phyloP scores from a whole-genome alignment of 2,113 vertebrate species.

The Entomyzon cyanotis region DNA sequence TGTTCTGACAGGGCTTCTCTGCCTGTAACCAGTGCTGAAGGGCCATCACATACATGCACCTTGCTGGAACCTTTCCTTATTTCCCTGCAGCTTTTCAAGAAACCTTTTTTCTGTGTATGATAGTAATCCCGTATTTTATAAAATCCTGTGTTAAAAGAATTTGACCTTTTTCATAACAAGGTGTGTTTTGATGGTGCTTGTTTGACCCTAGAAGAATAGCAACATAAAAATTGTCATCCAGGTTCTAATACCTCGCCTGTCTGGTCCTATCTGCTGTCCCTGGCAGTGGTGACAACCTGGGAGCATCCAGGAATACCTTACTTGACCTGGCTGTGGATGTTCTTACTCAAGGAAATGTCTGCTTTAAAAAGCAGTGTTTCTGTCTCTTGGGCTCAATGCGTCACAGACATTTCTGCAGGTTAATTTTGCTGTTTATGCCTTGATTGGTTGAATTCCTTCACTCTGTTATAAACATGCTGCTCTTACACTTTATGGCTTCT shows the following conservation, averaged over 20 bases:
- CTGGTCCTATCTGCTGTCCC: background rate
- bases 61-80: background rate
- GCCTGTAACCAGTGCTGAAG: background rate
- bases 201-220: background rate
- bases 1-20: background rate
- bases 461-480: background rate
- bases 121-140: background rate
- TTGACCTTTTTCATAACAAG: background rate
- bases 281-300: background rate
- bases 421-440: background rate
- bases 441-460: background rate
- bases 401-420: background rate
- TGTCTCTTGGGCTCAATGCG: background rate
- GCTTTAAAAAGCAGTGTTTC: background rate
- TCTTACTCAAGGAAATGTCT: background rate
- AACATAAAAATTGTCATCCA: background rate
- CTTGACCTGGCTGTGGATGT: background rate
- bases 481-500: background rate
- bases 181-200: background rate
- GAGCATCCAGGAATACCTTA: background rate
- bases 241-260: background rate
- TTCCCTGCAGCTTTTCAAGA: background rate
- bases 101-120: background rate
- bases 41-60: fast-evolving
- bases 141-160: background rate